These are phyloP conservation scores for Cryptosula pallasiana DNA, from an alignment of 2,888 invertebrate genomes.

Conservation along the genomic window DNA sequence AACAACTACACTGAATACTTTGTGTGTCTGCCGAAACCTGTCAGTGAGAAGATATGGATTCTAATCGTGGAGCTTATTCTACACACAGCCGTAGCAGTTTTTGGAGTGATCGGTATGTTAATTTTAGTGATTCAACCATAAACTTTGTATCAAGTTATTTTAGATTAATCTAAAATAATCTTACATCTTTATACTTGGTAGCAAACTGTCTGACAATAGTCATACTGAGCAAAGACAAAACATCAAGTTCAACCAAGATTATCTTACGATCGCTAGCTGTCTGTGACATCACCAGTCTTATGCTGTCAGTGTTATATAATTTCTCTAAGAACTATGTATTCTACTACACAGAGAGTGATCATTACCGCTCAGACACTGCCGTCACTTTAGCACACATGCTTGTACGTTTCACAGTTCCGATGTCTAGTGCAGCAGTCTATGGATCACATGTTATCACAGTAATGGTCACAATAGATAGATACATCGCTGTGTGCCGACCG, in stretches of 20 bases:
- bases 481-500: slow-evolving; percentile 19
- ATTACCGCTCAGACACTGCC: background rate
- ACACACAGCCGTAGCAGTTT: background rate
- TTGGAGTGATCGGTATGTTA: slow-evolving; percentile 12
- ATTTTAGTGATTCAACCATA: background rate
- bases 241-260: background rate
- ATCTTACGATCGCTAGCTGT: background rate
- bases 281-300: background rate
- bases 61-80: background rate
- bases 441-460: background rate
- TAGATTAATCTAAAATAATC: no score
- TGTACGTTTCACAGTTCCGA: background rate
- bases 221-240: background rate
- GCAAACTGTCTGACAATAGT: background rate
- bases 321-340: background rate
- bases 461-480: slow-evolving; percentile 22
- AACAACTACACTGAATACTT: background rate
- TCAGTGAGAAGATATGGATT: background rate
- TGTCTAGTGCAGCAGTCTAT: background rate
- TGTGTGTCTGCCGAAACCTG: background rate
- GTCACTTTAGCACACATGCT: background rate
- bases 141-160: no score
- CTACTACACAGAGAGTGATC: background rate
- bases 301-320: background rate
- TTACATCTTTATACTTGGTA: no score